Evolutionary conservation across 2,797 vertebrate genomes (phyloP), one percentile per base, ranked within the genome.

Genomic region (Sebastes elongatus): DNA sequence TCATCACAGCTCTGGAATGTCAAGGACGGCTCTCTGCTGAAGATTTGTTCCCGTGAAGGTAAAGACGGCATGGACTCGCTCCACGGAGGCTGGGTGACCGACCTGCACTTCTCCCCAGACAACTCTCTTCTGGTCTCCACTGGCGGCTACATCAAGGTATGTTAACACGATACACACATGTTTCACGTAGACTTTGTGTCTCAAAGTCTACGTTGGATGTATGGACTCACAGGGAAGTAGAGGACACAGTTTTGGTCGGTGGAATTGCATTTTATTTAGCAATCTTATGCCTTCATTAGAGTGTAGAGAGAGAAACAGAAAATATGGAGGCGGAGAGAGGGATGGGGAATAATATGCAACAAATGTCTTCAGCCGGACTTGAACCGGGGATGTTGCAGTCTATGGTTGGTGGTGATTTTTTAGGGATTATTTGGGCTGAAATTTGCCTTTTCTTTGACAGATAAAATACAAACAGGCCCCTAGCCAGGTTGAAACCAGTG

Each of bases 51-150:
- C n/a, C 93, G 93, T 0, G 78, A 95, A 8, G 90, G 92, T 23
- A 92, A 95, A 82, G 97, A 98, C 1, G 96, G 94, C 83, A 96
- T 96, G 93, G 96, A 97, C 74, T 96, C 96, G 0, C 95, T 97
- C 4, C 97, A 99, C 0, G 97, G 97, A 49, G 98, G 98, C 56
- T 99, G 98, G 98, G 96, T 99, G 85, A 98, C 97, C 0, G 97
- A 98, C 92, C 94, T 99, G 79, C 96, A 96, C 83, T 99, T 99
- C 92, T 98, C 98, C 79, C 96, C 97, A 3, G 96, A 99, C 76
- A 84, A 95, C 92, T 93, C 93, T 74, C 93, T 96, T 59, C 96
- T 99, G 53, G 96, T 99, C 49, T 99, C 98, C 1, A 97, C 96
- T 8, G 97, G 97, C 4, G 98, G 97, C 18, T 97, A 97, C 88